Conservation (phyloP, 2,113 vertebrate species). For the Dasyornis broadbenti region DNA sequence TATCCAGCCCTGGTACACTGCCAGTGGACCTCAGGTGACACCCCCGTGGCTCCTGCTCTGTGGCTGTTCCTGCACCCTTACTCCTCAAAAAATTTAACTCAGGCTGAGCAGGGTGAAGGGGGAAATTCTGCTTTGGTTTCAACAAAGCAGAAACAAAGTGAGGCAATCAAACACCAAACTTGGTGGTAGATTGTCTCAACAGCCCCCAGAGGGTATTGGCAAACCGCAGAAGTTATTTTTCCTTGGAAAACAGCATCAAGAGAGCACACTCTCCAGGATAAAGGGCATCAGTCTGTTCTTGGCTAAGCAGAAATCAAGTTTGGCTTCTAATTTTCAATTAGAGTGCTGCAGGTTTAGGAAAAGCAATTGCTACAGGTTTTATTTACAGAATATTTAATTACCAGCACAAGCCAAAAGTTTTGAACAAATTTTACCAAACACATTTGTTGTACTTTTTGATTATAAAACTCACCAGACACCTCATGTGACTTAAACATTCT, state of each 20-base stretch:
- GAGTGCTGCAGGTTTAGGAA: constrained; percentile 1
- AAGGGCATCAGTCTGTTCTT: not conserved
- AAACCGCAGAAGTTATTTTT: not conserved
- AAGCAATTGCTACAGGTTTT: not conserved
- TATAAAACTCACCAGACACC: not conserved
- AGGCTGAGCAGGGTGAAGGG: not conserved
- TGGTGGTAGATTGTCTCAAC: constrained; percentile 2
- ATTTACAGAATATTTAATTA: not conserved
- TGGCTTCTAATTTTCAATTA: not conserved
- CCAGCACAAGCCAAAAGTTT: not conserved
- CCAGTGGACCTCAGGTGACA: not conserved
- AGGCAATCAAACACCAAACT: constrained; percentile 25
- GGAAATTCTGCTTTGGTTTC: constrained; percentile 3
- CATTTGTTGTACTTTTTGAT: not conserved
- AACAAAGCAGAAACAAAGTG: not conserved
- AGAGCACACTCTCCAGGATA: constrained; percentile 5
- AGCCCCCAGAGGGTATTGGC: constrained; percentile 19
- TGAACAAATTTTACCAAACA: not conserved
- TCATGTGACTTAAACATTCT: not conserved
- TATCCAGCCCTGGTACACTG: not conserved
- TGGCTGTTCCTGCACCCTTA: not conserved
- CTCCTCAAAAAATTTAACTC: not conserved
- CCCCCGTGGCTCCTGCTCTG: not conserved
- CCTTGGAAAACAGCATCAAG: constrained; percentile 8
- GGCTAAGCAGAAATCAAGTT: not conserved